phyloP scores from a whole-genome alignment of 1,140 invertebrate genomes.

The Dryas iulia region DNA sequence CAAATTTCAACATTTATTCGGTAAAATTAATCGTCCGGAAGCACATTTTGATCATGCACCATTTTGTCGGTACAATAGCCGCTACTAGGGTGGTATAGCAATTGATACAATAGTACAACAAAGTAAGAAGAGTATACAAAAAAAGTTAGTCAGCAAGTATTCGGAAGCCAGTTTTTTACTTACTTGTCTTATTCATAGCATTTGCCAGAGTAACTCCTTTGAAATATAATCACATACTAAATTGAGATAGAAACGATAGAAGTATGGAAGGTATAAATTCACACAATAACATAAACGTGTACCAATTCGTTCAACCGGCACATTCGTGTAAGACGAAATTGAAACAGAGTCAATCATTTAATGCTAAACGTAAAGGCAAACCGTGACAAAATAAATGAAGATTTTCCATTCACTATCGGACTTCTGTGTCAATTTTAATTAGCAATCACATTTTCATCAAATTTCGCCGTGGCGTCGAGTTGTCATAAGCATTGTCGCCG shows the following conservation, averaged over 20 bases:
- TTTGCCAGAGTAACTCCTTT: slow-evolving; percentile 49
- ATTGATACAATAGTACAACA: slow-evolving; percentile 33
- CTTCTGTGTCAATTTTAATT: slow-evolving; percentile 79
- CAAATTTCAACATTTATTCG: slow-evolving; percentile 74
- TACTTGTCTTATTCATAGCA: slow-evolving; percentile 73
- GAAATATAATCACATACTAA: slow-evolving; percentile 68
- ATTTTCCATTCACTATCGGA: slow-evolving; percentile 70
- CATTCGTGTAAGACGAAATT: slow-evolving; percentile 76
- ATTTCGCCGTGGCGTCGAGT: slow-evolving; percentile 51
- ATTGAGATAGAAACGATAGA: slow-evolving; percentile 70
- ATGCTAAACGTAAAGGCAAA: slow-evolving; percentile 72
- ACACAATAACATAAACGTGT: slow-evolving; percentile 78
- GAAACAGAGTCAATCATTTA: slow-evolving; percentile 79
- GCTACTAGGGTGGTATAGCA: slow-evolving; percentile 64
- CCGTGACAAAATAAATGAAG: slow-evolving; percentile 76
- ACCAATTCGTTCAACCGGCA: slow-evolving; percentile 72
- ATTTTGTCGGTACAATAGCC: slow-evolving; percentile 56
- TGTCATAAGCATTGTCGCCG: slow-evolving; percentile 58
- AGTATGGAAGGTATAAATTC: slow-evolving; percentile 58
- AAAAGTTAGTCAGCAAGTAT: slow-evolving; percentile 25
- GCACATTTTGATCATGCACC: slow-evolving; percentile 68
- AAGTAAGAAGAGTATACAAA: slow-evolving; percentile 31
- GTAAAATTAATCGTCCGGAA: slow-evolving; percentile 73
- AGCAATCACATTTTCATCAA: slow-evolving; percentile 75
- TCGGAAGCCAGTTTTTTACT: slow-evolving; percentile 51